A percentile compares a stretch with the other conserved stretches of the same genome.
These are phyloP conservation scores for Tenthredo mesomela DNA, from an alignment of 2,888 invertebrate genomes.

Conservation along the genomic window DNA sequence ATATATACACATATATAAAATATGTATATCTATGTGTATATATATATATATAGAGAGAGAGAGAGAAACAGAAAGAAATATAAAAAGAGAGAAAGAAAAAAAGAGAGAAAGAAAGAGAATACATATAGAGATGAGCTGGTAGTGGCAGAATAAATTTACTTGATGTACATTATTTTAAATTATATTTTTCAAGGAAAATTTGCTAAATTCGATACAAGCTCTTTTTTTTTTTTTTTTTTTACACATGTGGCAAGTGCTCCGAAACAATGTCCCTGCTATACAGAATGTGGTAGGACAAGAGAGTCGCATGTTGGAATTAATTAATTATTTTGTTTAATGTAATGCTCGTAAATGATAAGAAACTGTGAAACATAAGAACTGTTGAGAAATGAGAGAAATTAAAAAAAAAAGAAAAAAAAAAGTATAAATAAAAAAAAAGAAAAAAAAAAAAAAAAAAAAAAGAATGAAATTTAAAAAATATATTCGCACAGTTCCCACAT, in stretches of 20 bases:
- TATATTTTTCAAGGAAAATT: constrained; percentile 50
- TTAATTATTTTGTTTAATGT: constrained; percentile 34
- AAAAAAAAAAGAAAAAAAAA: too few species aligned
- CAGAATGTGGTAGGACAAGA: constrained; percentile 50
- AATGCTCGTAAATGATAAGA: constrained; percentile 45
- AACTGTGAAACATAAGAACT: constrained; percentile 49
- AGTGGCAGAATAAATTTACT: constrained; percentile 50
- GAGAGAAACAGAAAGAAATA: background rate
- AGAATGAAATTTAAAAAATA: constrained; percentile 30
- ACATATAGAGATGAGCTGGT: constrained; percentile 36
- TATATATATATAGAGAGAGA: background rate
- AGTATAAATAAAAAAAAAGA: too few species aligned
- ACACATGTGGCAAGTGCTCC: constrained; percentile 50
- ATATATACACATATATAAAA: background rate
- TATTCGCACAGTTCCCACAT: constrained; percentile 50
- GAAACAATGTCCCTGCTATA: constrained; percentile 49
- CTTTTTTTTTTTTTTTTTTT: constrained; percentile 46
- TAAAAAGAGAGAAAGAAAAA: constrained; percentile 6
- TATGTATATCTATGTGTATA: background rate
- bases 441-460: background rate
- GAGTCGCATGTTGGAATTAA: constrained; percentile 44
- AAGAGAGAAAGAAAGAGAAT: constrained; percentile 8
- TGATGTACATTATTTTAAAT: constrained; percentile 50
- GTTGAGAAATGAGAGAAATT: constrained; percentile 18
- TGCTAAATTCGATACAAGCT: constrained; percentile 50